Evolutionary conservation across 2,113 vertebrate genomes (phyloP).

Genomic region (Trochalopteron elliotii): DNA sequence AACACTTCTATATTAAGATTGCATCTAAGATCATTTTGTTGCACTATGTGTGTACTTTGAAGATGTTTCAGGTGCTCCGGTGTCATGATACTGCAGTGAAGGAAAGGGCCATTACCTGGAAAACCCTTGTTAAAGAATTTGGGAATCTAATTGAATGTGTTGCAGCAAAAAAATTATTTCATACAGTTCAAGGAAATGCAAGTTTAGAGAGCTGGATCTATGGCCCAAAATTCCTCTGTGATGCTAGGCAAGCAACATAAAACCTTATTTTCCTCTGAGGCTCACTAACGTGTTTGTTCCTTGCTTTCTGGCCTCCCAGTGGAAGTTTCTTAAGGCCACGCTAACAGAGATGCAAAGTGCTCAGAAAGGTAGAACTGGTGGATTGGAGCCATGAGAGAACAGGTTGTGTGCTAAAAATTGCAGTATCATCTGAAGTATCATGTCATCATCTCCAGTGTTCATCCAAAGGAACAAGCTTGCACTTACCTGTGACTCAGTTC

Average conservation of each 20-base stretch:
- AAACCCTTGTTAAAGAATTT: background rate
- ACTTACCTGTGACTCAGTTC: background rate
- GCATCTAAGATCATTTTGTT: background rate
- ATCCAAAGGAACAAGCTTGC: background rate
- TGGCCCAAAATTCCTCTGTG: background rate
- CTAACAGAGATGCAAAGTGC: background rate
- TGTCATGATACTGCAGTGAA: background rate
- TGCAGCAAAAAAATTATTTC: background rate
- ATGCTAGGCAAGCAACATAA: background rate
- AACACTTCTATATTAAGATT: background rate
- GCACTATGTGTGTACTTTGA: background rate
- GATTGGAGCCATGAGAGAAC: background rate
- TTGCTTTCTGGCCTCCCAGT: background rate
- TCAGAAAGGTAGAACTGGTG: background rate
- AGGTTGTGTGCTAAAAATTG: background rate
- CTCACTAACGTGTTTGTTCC: background rate
- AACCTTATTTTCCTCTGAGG: background rate
- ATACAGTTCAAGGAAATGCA: background rate
- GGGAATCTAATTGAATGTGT: background rate
- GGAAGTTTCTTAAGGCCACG: background rate
- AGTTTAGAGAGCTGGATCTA: background rate
- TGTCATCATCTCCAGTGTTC: background rate
- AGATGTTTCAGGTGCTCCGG: background rate
- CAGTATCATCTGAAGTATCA: background rate
- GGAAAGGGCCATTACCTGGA: background rate